Evolutionary conservation across 2,888 invertebrate genomes (phyloP), one percentile per base, ranked within the genome.

Genomic region (Drosophila barbarae): DNA sequence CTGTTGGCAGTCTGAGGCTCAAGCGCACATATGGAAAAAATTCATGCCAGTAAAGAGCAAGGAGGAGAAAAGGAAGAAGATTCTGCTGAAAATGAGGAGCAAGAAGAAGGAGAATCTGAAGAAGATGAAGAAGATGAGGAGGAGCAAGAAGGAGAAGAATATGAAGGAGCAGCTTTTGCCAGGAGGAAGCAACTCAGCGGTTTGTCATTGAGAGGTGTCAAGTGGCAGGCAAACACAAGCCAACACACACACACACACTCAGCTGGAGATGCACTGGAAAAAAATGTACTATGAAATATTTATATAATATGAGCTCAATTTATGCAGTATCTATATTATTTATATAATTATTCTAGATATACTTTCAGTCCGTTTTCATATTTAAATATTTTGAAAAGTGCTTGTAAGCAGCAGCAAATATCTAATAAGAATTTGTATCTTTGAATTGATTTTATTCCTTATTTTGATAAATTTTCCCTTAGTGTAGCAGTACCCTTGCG

Each of bases 151-250:
- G 18, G 8, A 23, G 52, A 26, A 28, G 30, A 47, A 47, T 47
- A 32, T 47, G 46, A 47, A 47, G 46, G 46, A 47, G 46, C 47
- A 34, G 47, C 36, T 49, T 59, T 46, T 55, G 65, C 53, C 66
- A 65, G 69, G 64, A 60, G 69, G 72, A 35, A 65, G 65, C 76
- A 73, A 69, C 83, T 69, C 79, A 82, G 77, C 83, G 83, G 74
- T 63, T 77, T 81, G 81, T 81, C 81, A 82, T 76, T 81, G 84
- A 76, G 86, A 82, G 81, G 81, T 85, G 81, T 82, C 81, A 82
- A 82, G 81, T 85, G 85, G 26, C 81, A 77, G 74, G 74, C 67
- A 67, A 66, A 39, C 49, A 60, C 44, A 58, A 15, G 80, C 63
- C 38, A 46, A 44, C 36, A 46, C 60, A 59, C 4, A n/a, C n/a